Conservation (phyloP, 2,113 vertebrate species). For the Tachysurus vachellii region DNA sequence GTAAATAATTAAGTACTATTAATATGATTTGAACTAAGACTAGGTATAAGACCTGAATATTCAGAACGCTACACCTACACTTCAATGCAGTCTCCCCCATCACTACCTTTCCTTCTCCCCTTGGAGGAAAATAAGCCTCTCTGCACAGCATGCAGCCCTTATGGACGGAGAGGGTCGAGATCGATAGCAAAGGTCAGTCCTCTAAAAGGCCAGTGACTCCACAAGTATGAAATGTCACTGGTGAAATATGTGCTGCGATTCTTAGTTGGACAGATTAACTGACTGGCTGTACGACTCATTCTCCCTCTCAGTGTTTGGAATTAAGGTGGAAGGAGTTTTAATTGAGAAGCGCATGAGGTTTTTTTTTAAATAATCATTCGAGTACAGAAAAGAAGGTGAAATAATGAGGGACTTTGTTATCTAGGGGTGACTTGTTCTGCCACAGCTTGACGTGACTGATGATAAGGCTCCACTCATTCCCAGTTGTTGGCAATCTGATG, state of each 20-base stretch:
- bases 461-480: constrained; percentile 29
- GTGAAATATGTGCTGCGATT: constrained; percentile 55
- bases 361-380: neutral
- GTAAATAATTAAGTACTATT: neutral
- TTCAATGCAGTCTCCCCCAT: constrained; percentile 9
- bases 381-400: neutral
- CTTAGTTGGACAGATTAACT: constrained; percentile 40
- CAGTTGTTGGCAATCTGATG: constrained; percentile 20
- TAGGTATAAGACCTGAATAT: neutral
- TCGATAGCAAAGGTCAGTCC: constrained; percentile 57
- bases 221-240: constrained; percentile 56
- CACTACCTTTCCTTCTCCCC: constrained; percentile 27
- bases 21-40: neutral
- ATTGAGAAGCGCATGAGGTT: constrained; percentile 22
- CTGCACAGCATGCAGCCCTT: constrained; percentile 41
- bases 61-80: neutral
- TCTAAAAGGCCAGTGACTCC: constrained; percentile 58
- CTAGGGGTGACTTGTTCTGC: constrained; percentile 32
- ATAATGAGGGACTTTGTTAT: constrained; percentile 30
- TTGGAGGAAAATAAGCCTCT: constrained; percentile 50
- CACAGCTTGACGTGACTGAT: constrained; percentile 31
- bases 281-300: constrained; percentile 32
- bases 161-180: constrained; percentile 52
- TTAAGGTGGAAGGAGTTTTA: constrained; percentile 52
- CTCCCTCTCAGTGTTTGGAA: constrained; percentile 28